Evolutionary conservation across 2,888 invertebrate genomes (phyloP).

Genomic region (Tinea pellionella): DNA sequence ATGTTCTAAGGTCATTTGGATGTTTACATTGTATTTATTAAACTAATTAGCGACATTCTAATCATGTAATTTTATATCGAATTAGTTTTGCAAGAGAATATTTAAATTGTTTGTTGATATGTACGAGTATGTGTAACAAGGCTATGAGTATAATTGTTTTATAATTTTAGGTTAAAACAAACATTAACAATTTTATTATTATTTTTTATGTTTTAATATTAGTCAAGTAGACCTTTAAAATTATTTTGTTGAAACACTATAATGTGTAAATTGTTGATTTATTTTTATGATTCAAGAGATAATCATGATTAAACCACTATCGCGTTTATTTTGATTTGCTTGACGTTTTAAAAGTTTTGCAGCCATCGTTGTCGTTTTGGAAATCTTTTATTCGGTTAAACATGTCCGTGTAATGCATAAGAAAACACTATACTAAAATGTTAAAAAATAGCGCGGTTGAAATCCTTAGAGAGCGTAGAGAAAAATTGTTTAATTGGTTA

Average conservation of each 20-base stretch:
- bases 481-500: too few relatives aligned
- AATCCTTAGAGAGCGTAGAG: too few relatives aligned
- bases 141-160: not conserved
- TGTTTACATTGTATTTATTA: not conserved
- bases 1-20: not conserved
- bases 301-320: too few relatives aligned
- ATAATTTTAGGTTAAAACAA: not conserved
- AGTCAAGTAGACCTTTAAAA: not conserved
- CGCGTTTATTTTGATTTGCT: too few relatives aligned
- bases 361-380: too few relatives aligned
- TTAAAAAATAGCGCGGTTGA: too few relatives aligned
- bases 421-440: too few relatives aligned
- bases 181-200: not conserved
- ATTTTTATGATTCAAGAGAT: too few relatives aligned
- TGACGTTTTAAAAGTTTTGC: too few relatives aligned
- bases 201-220: not conserved
- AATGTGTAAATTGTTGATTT: not conserved
- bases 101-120: not conserved
- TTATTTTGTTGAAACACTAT: not conserved
- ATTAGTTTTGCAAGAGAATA: not conserved
- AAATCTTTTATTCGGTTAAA: too few relatives aligned
- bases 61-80: not conserved
- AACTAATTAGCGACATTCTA: not conserved
- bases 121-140: not conserved
- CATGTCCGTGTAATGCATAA: too few relatives aligned